Percentiles rank a stretch among this genome's conserved stretches.
These are phyloP conservation scores for Apeira syringaria DNA, from an alignment of 2,888 invertebrate genomes.

Conservation along the genomic window DNA sequence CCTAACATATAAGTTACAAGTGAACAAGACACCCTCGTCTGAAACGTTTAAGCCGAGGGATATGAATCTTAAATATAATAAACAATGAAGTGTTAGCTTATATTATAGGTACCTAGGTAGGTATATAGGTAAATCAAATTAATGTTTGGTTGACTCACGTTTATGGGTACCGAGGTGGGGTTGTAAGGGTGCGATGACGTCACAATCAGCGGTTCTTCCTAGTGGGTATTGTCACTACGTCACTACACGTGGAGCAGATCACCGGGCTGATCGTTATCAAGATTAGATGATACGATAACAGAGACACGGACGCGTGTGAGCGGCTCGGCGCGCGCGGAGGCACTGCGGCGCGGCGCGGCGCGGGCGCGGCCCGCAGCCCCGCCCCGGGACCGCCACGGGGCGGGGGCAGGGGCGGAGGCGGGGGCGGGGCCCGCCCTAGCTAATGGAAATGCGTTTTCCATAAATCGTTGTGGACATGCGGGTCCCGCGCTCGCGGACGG, in stretches of 20 bases:
- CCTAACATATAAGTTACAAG: too few relatives aligned
- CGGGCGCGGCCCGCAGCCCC: conserved; percentile 28
- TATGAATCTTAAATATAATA: too few relatives aligned
- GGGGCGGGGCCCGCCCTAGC: conserved; percentile 28
- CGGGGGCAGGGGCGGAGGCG: conserved; percentile 28
- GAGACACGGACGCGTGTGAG: conserved; percentile 48
- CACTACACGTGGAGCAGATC: conserved; percentile 37
- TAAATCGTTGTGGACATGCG: conserved; percentile 36
- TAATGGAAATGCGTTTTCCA: conserved; percentile 49
- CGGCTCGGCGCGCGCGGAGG: conserved; percentile 49
- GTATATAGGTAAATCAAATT: too few relatives aligned
- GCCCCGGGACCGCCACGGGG: conserved; percentile 21
- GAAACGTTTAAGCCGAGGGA: too few relatives aligned
- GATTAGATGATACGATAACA: conserved; percentile 28
- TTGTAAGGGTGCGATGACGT: conserved; percentile 5
- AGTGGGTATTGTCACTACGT: conserved; percentile 13
- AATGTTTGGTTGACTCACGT: conserved; percentile 1
- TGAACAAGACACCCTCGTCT: too few relatives aligned
- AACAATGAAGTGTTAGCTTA: too few relatives aligned
- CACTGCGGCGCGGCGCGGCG: conserved; percentile 43
- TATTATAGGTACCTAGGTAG: too few relatives aligned
- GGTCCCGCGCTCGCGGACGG: conserved; percentile 7
- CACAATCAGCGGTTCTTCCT: conserved; percentile 17
- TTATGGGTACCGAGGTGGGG: background rate
- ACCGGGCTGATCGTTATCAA: conserved; percentile 31